Evolutionary conservation across 2,888 invertebrate species (phyloP).

Genomic region (Acanthopleura granulata): DNA sequence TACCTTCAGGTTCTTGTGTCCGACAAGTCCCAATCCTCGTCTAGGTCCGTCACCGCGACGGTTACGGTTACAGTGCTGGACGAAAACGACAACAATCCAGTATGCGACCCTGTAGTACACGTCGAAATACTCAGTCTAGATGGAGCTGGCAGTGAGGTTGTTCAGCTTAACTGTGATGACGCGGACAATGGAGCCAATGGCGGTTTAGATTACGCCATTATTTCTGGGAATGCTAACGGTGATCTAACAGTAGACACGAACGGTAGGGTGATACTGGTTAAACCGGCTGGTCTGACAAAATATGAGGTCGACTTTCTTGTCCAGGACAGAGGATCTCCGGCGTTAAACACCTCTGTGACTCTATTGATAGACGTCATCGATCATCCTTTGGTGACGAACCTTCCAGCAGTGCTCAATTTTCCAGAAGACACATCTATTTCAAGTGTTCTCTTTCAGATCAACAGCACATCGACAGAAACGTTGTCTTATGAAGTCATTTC

Average conservation of each 20-base stretch:
- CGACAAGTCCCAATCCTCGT: neutral
- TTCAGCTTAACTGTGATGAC: neutral
- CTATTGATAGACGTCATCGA: neutral
- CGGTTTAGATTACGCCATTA: neutral
- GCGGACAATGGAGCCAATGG: constrained; percentile 1
- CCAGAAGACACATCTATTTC: neutral
- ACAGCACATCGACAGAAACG: neutral
- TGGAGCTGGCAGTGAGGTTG: neutral
- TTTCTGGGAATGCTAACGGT: neutral
- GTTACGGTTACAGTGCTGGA: neutral
- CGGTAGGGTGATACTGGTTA: neutral
- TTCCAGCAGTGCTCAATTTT: neutral
- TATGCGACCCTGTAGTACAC: neutral
- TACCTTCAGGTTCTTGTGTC: neutral
- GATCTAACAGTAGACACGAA: constrained; percentile 4
- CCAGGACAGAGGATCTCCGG: neutral
- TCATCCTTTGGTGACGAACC: neutral
- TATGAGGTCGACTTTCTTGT: neutral
- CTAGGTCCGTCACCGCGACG: neutral
- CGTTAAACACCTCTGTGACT: neutral
- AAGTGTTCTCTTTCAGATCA: neutral
- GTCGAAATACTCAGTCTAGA: neutral
- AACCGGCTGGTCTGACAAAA: neutral
- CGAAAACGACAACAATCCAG: constrained; percentile 2
- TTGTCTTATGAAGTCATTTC: neutral